A percentile compares a stretch with the other conserved stretches of the same genome.
phyloP scores from a whole-genome alignment of 2,113 vertebrate genomes.

The Actinemys pallida region DNA sequence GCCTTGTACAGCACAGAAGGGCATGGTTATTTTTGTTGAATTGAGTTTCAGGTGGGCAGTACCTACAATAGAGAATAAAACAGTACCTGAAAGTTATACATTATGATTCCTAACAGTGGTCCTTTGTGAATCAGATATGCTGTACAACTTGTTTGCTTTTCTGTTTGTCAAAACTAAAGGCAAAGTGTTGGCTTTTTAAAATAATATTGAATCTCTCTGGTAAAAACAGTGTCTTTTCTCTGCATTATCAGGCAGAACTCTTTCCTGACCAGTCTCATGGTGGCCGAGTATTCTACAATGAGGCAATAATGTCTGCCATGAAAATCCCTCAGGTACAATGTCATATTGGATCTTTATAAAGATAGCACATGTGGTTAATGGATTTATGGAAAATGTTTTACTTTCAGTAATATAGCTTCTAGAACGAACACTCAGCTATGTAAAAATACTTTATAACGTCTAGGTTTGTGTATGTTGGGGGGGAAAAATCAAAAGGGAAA shows the following conservation, averaged over 20 bases:
- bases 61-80: rapidly evolving
- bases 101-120: neutral
- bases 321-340: conserved; percentile 87
- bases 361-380: rapidly evolving
- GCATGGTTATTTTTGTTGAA: rapidly evolving
- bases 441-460: neutral
- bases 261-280: conserved; percentile 91
- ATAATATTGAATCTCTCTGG: neutral
- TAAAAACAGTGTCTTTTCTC: neutral
- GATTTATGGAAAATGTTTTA: neutral
- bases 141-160: rapidly evolving
- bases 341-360: rapidly evolving
- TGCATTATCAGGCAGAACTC: conserved; percentile 82
- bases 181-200: rapidly evolving
- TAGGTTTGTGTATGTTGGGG: neutral
- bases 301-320: conserved; percentile 89
- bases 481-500: neutral
- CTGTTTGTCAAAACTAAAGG: neutral
- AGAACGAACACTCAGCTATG: neutral
- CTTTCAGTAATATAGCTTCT: neutral
- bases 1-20: neutral
- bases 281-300: conserved; percentile 87
- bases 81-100: neutral
- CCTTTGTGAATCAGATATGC: neutral
- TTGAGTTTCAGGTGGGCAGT: neutral